Conservation (phyloP, 2,113 vertebrate species). For the Toxotes jaculatrix region DNA sequence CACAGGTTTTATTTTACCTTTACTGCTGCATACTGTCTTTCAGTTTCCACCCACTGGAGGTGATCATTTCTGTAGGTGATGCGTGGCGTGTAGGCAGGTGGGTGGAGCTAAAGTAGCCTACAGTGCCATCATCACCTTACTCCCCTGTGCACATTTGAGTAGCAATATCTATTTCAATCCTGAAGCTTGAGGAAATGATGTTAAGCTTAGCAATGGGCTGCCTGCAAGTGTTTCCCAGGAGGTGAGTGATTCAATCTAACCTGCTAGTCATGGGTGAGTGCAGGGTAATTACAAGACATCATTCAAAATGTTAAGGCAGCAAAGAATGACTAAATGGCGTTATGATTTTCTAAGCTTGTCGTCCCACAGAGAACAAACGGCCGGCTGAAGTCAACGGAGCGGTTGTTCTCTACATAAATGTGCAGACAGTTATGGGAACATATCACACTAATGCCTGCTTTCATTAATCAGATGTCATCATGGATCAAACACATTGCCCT, state of each 20-base stretch:
- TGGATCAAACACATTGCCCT: conserved; percentile 27
- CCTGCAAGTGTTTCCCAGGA: conserved; percentile 7
- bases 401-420: conserved; percentile 23
- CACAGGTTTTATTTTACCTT: background rate
- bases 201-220: conserved; percentile 33
- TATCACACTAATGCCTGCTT: conserved; percentile 33
- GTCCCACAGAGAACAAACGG: conserved; percentile 19
- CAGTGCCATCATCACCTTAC: conserved; percentile 31
- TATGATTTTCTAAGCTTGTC: conserved; percentile 29
- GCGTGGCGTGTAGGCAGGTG: conserved; percentile 18
- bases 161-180: conserved; percentile 40
- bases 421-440: conserved; percentile 16
- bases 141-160: conserved; percentile 28
- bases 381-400: background rate
- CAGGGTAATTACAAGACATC: conserved; percentile 49
- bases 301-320: conserved; percentile 42
- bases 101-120: conserved; percentile 15
- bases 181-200: conserved; percentile 27
- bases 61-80: conserved; percentile 15
- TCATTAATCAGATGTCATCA: conserved; percentile 34
- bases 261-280: conserved; percentile 46
- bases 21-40: background rate
- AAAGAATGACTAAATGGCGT: conserved; percentile 17
- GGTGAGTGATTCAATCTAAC: conserved; percentile 42
- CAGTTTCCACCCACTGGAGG: conserved; percentile 15